These are phyloP conservation scores for Acanthis flammea DNA, from an alignment of 2,797 vertebrate genomes.

Conservation along the genomic window DNA sequence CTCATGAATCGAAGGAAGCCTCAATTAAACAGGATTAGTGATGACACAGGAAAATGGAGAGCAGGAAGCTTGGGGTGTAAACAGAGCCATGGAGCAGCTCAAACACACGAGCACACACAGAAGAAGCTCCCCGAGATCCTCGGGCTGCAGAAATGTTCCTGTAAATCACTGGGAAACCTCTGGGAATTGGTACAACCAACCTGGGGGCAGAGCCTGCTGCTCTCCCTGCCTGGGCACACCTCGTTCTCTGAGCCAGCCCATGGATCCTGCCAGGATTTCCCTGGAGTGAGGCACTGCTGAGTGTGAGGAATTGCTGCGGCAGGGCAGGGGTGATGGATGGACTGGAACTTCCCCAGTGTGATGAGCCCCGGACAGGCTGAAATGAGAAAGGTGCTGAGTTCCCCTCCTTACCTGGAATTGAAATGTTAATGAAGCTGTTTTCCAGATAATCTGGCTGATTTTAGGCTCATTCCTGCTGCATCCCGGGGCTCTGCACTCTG, in stretches of 20 bases:
- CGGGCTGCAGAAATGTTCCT: neutral
- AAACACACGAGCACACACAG: neutral
- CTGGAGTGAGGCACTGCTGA: neutral
- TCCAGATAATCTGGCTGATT: neutral
- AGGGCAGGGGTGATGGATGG: neutral
- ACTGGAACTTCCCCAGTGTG: neutral
- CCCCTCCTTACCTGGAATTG: constrained; percentile 4
- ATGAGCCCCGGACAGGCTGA: neutral
- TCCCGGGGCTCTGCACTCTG: neutral
- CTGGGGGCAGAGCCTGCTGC: neutral
- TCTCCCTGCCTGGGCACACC: neutral
- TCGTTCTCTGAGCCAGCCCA: neutral
- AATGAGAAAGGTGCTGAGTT: constrained; percentile 9
- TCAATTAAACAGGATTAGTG: neutral
- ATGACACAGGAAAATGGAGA: neutral
- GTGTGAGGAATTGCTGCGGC: neutral
- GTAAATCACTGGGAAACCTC: neutral
- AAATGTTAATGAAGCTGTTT: constrained; percentile 6
- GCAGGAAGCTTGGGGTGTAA: neutral
- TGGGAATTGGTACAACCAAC: neutral
- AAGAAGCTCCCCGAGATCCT: neutral
- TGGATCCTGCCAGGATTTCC: neutral
- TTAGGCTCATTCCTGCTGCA: neutral
- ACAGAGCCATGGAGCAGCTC: neutral
- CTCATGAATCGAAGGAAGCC: neutral